Base-by-base conservation (phyloP, 2,797 vertebrate species). In the Nannoperca obscura region DNA sequence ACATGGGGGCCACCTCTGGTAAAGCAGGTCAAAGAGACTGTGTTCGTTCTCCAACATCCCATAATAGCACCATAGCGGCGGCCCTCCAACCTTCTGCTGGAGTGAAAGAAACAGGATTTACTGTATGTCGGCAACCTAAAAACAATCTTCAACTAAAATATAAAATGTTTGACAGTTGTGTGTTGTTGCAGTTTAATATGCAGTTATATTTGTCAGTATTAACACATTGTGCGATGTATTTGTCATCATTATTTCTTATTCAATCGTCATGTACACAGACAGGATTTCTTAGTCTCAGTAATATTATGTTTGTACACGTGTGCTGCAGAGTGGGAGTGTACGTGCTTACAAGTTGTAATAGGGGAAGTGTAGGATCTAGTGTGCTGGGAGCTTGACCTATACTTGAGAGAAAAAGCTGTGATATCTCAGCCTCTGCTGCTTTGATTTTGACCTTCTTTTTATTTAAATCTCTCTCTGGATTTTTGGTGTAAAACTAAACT, bases 1-100 rank as follows among this genome's bases (percentile, higher is more conserved):
- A 77, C 78, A 63, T 42, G 52, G 67, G 87, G 86, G 74, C 86
- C 85, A 91, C 73, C 90, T 82, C 82, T 79, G 70, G 66, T 91
- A 90, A 92, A 93, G 76, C 83, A 79, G 88, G 86, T 94, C 89
- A 89, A 86, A 87, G 72, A 86, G 71, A 84, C 59, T n/a, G 62
- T 74, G 71, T 54, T 81, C 82, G 61, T 67, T 34, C 76, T 79
- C 71, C 49, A 55, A 30, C 76, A 82, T 85, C 72, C 88, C 72
- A 86, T 78, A 93, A 90, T 90, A 92, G 66, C 64, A 76, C 49
- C 30, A 15, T 22, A 69, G 24, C 24, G 27, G 42, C 54, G 2
- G 54, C 47, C 67, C 44, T 24, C 38, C 27, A 74, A 86, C 68
- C 79, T 61, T 47, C 72, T 47, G 34, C 46, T 24, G 2, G 27